Conservation (phyloP, 2,888 invertebrate genomes). For the Hypsopygia costalis region DNA sequence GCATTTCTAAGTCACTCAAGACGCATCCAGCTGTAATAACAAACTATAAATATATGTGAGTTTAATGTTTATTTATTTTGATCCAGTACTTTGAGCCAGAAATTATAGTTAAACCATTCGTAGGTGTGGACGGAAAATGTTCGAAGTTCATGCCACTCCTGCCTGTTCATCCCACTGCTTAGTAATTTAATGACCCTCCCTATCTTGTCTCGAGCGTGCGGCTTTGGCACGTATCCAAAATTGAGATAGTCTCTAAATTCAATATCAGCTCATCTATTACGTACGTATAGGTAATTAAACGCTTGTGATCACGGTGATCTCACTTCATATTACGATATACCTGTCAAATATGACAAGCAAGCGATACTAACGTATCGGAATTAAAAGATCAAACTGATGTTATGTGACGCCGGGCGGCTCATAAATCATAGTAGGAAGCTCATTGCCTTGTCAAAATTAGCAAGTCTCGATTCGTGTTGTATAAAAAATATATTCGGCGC, state of each 20-base stretch:
- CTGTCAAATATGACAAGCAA: conserved; percentile 4
- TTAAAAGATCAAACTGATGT: background rate
- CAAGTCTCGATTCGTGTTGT: background rate
- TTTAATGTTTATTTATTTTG: no score
- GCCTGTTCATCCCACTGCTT: no score
- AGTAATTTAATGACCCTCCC: conserved; percentile 36
- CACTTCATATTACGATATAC: conserved; percentile 1
- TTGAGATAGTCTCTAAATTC: conserved; percentile 41
- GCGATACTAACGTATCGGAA: conserved; percentile 3
- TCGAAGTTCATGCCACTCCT: no score
- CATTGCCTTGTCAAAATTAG: conserved; percentile 3
- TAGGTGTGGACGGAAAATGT: no score
- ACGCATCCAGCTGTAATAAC: no score
- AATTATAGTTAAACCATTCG: no score
- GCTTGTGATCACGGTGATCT: background rate
- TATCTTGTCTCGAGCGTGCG: conserved; percentile 41
- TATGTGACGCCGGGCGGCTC: background rate
- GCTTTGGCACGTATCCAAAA: conserved; percentile 54
- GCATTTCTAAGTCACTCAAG: no score
- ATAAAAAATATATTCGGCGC: background rate
- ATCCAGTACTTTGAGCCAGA: no score
- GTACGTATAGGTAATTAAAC: background rate
- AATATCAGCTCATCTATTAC: conserved; percentile 16
- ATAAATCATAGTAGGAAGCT: conserved; percentile 6
- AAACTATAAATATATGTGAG: no score